Evolutionary conservation across 2,113 vertebrate genomes (phyloP).

Genomic region (Trematomus loennbergii): DNA sequence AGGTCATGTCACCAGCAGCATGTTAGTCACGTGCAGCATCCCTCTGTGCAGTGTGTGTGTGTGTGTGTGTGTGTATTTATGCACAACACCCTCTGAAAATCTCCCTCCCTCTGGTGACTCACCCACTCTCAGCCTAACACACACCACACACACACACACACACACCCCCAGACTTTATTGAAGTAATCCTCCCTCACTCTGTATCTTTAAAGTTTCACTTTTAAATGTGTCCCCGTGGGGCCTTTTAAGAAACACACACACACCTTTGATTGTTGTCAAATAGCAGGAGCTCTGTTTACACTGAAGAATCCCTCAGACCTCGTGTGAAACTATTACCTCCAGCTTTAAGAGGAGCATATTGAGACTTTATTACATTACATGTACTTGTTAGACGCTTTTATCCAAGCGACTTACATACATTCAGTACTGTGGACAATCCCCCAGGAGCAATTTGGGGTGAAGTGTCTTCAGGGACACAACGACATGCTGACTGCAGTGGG

Average conservation of each 20-base stretch:
- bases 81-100: slow-evolving; percentile 19
- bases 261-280: neutral
- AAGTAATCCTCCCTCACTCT: neutral
- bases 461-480: no score
- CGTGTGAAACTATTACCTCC: neutral
- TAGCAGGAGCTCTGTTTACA: neutral
- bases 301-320: neutral
- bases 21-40: slow-evolving; percentile 39
- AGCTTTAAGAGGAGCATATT: no score
- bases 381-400: no score
- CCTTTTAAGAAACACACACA: neutral
- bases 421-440: no score
- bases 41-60: slow-evolving; percentile 22
- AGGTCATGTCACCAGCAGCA: slow-evolving; percentile 28
- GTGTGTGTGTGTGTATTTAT: slow-evolving; percentile 29
- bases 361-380: no score
- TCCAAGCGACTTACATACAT: no score
- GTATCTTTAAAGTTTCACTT: neutral
- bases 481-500: no score
- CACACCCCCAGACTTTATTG: neutral
- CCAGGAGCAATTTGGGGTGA: no score
- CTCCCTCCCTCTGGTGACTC: slow-evolving; percentile 52
- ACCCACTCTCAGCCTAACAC: slow-evolving; percentile 19
- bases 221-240: neutral
- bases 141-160: slow-evolving; percentile 2